phyloP scores from a whole-genome alignment of 2,888 invertebrate species.

The Mythimna lalbum region DNA sequence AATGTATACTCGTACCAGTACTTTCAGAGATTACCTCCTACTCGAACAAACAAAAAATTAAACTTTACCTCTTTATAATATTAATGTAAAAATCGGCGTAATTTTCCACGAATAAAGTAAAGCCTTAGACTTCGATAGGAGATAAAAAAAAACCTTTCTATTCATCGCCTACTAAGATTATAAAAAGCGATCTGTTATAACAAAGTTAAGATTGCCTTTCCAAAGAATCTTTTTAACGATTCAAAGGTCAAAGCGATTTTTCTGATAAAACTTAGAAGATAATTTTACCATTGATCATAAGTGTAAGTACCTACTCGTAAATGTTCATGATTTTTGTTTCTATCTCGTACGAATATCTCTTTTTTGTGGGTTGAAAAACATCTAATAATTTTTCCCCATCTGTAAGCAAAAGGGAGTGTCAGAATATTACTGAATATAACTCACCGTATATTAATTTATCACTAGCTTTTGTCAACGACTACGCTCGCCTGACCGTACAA shows the following conservation, averaged over 20 bases:
- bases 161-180: neutral
- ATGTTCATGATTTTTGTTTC: neutral
- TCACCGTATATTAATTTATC: too few species aligned
- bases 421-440: too few species aligned
- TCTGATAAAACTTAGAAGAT: neutral
- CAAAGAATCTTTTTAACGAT: neutral
- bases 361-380: too few species aligned
- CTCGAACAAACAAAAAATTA: too few species aligned
- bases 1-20: too few species aligned
- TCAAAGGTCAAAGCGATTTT: conserved; percentile 1
- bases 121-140: neutral
- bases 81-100: neutral
- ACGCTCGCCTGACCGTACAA: too few species aligned
- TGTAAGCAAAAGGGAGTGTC: too few species aligned
- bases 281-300: neutral
- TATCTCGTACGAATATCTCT: too few species aligned
- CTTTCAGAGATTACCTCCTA: too few species aligned
- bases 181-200: neutral
- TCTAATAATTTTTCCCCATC: too few species aligned
- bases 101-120: neutral
- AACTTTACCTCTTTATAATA: too few species aligned
- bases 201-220: neutral
- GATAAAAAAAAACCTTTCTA: neutral
- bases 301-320: neutral
- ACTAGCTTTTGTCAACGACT: too few species aligned